Conservation (phyloP, 1,140 invertebrate species). For the Chelonus insularis region DNA sequence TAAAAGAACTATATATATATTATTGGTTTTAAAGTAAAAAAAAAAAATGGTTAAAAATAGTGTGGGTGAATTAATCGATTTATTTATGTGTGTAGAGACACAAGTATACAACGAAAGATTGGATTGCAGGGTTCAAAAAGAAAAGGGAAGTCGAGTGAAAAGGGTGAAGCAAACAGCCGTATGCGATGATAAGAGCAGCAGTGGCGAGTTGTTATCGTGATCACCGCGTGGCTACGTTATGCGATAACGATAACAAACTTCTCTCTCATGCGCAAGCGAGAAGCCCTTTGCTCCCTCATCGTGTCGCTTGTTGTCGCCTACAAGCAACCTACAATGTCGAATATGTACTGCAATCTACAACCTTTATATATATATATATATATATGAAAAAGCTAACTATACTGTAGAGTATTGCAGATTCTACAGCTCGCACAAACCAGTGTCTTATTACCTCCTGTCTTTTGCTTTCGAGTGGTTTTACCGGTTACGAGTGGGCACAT, state of each 20-base stretch:
- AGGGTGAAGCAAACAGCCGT: conserved; percentile 46
- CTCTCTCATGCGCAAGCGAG: conserved; percentile 20
- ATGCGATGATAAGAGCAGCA: conserved; percentile 42
- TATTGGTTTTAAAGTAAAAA: no score
- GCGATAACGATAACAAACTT: conserved; percentile 61
- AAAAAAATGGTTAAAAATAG: no score
- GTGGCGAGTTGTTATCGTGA: conserved; percentile 57
- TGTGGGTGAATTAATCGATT: no score
- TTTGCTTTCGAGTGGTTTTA: background rate
- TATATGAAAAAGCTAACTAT: background rate
- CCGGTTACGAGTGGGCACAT: conserved; percentile 8
- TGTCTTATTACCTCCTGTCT: background rate
- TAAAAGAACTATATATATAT: no score
- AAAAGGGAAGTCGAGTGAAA: conserved; percentile 24
- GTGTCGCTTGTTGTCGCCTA: conserved; percentile 12
- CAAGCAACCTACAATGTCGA: conserved; percentile 13
- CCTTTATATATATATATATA: background rate
- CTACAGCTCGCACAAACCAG: background rate
- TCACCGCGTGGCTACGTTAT: conserved; percentile 57
- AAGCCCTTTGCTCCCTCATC: conserved; percentile 25
- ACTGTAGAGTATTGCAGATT: background rate
- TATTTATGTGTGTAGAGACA: no score
- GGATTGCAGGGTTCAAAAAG: background rate
- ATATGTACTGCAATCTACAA: conserved; percentile 3
- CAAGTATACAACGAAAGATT: background rate